Percentiles rank a stretch among this genome's conserved stretches.
Evolutionary conservation across 2,113 vertebrate genomes (phyloP).

Genomic region (Thryonomys swinderianus): DNA sequence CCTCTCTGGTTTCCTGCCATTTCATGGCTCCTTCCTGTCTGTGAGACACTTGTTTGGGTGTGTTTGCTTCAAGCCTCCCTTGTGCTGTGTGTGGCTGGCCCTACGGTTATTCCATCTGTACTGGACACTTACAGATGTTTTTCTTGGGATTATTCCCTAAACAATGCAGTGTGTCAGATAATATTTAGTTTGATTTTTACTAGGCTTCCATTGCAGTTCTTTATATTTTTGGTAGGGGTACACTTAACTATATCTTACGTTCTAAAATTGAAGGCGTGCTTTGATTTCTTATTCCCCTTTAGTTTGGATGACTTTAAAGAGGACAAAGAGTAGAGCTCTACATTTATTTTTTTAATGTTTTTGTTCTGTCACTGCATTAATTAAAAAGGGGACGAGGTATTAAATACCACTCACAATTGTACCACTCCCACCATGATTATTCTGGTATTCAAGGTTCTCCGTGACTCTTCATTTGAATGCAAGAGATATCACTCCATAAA

Average conservation of each 20-base stretch:
- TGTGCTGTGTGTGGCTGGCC: not conserved
- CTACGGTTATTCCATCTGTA: not conserved
- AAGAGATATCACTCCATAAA: not conserved
- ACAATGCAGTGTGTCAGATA: not conserved
- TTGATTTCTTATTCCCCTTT: not conserved
- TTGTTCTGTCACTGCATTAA: not conserved
- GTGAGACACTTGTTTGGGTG: too few relatives aligned
- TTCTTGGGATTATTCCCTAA: not conserved
- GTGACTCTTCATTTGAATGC: not conserved
- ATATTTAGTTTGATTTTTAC: not conserved
- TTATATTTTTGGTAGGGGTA: not conserved
- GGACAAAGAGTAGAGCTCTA: not conserved
- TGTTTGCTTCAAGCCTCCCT: not conserved
- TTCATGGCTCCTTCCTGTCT: too few relatives aligned
- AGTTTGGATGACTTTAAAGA: not conserved
- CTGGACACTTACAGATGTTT: not conserved
- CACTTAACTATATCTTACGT: not conserved
- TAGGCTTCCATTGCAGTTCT: not conserved
- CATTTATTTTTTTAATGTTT: not conserved
- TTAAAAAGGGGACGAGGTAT: not conserved
- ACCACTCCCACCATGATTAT: not conserved
- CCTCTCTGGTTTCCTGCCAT: not conserved
- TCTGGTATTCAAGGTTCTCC: not conserved
- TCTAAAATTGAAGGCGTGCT: not conserved
- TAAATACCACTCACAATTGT: not conserved